Conservation (phyloP, 2,113 vertebrate species). For the Sander vitreus region DNA sequence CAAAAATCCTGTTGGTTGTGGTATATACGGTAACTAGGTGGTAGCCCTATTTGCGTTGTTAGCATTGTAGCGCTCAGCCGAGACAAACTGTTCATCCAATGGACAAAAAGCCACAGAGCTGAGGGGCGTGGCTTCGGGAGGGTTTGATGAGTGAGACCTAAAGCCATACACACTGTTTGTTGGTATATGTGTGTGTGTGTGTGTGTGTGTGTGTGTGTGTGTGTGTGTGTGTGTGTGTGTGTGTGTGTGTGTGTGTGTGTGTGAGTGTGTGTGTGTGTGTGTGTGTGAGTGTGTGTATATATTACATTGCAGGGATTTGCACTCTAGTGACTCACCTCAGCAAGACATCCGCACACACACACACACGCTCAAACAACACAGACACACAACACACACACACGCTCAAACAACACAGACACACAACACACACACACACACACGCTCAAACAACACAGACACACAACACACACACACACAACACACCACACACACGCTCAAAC, state of each 20-base stretch:
- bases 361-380: background rate
- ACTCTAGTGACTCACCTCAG: slow-evolving; percentile 68
- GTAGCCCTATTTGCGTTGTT: background rate
- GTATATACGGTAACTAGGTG: background rate
- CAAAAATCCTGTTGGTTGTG: too few species aligned
- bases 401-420: background rate
- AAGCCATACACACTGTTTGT: slow-evolving; percentile 76
- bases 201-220: slow-evolving; percentile 30
- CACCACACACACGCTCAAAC: background rate
- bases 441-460: too few species aligned
- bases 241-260: slow-evolving; percentile 42
- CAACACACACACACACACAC: background rate
- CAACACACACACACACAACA: background rate
- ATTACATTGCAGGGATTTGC: slow-evolving; percentile 75
- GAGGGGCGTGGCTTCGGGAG: slow-evolving; percentile 56
- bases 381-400: background rate
- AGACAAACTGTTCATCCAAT: slow-evolving; percentile 40
- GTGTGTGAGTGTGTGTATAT: slow-evolving; percentile 41
- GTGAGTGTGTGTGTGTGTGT: slow-evolving; percentile 36
- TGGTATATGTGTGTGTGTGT: slow-evolving; percentile 26
- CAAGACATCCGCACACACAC: slow-evolving; percentile 33
- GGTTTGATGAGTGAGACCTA: slow-evolving; percentile 60
- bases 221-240: slow-evolving; percentile 34
- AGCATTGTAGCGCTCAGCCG: background rate
- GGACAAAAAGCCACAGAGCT: slow-evolving; percentile 34